phyloP scores from a whole-genome alignment of 1,140 invertebrate species.

The Protaetia brevitarsis region DNA sequence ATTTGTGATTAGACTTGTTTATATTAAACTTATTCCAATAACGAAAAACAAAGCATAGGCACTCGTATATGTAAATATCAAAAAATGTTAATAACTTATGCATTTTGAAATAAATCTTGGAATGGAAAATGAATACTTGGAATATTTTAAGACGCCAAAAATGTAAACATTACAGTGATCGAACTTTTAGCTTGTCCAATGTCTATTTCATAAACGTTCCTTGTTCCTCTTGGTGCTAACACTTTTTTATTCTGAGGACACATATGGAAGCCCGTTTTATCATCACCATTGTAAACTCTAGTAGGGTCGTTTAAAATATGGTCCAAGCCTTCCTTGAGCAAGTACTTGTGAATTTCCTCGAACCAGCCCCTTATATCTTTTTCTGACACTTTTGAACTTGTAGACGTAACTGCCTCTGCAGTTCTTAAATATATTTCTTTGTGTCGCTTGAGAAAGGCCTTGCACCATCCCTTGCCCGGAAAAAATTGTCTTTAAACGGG shows the following conservation, averaged over 20 bases:
- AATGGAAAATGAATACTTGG: too few species aligned
- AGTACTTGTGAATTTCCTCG: not conserved
- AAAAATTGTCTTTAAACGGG: not conserved
- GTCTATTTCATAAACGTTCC: too few species aligned
- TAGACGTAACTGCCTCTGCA: constrained; percentile 11
- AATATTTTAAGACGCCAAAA: too few species aligned
- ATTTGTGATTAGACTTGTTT: too few species aligned
- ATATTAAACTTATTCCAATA: too few species aligned
- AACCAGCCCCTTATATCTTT: constrained; percentile 5
- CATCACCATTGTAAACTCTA: constrained; percentile 4
- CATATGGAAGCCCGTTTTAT: not conserved
- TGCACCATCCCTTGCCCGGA: constrained; percentile 16
- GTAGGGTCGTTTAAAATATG: not conserved
- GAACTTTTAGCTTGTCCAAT: constrained; percentile 23
- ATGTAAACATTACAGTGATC: constrained; percentile 34
- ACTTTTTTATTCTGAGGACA: not conserved
- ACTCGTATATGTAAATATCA: too few species aligned
- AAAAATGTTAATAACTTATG: too few species aligned
- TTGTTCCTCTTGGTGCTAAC: too few species aligned
- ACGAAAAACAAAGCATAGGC: too few species aligned
- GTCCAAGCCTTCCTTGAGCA: not conserved
- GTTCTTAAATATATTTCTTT: not conserved
- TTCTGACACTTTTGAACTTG: not conserved
- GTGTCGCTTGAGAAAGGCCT: constrained; percentile 7
- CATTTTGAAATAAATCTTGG: too few species aligned